These are phyloP conservation scores for Piprites chloris DNA, from an alignment of 2,113 vertebrate genomes.

Conservation along the genomic window DNA sequence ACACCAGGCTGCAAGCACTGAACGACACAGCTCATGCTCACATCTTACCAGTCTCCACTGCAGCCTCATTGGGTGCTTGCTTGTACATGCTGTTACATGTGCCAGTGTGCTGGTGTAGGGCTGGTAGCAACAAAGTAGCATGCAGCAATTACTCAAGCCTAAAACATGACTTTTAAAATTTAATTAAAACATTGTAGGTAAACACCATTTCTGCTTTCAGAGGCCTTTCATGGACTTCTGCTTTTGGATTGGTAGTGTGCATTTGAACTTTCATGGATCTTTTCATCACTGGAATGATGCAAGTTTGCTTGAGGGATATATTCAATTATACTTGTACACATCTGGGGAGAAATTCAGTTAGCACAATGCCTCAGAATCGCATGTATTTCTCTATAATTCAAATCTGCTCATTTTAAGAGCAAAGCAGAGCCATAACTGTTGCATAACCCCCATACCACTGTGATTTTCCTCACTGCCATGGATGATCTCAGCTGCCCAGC, in stretches of 20 bases:
- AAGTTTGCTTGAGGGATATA: not conserved
- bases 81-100: not conserved
- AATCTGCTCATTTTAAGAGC: not conserved
- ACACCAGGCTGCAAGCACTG: not conserved
- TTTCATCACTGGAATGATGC: not conserved
- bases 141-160: accelerated
- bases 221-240: not conserved
- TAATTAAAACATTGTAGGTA: not conserved
- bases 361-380: not conserved
- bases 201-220: not conserved
- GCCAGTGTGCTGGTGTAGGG: not conserved
- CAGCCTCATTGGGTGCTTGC: not conserved
- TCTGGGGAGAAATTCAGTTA: not conserved
- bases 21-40: not conserved
- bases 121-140: not conserved
- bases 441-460: not conserved
- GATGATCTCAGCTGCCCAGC: not conserved
- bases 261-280: constrained; percentile 1
- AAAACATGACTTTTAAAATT: not conserved
- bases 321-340: not conserved
- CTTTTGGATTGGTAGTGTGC: not conserved
- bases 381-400: not conserved
- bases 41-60: not conserved
- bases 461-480: not conserved
- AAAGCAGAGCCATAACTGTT: not conserved